Base-by-base conservation (phyloP, 1,140 invertebrate genomes). In the Bacillus rossius region DNA sequence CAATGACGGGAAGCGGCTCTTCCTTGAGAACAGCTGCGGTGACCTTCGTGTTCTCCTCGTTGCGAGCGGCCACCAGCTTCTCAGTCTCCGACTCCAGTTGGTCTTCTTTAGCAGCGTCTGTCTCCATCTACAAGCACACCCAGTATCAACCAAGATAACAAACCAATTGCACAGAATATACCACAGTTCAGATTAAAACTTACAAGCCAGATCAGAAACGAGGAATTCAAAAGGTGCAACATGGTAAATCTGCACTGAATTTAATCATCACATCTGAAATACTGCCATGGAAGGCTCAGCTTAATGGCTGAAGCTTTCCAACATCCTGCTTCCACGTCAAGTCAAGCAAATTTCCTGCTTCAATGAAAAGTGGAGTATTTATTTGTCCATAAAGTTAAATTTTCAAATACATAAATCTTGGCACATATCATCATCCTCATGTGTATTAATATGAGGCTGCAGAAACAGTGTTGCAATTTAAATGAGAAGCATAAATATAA, bases 41-140 rank as follows among this genome's bases (percentile, higher is more conserved):
- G 0, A 73, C 72, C 58, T 77, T 78, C 2, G 68, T 63, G 51
- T 78, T 79, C 48, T 79, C 77, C 54, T 78, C 74, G 62, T 79
- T 79, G 45, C 75, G 77, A 25, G 75, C 75, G 3, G 75, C 73
- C 4, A 79, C 75, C 48, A 78, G 23, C 22, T 60, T 60, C 8
- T 60, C 29, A 7, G 29, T 34, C 10, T 34, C 54, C 5, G 43
- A 45, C 43, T 45, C 43, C 4, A 20, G 8, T 45, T 20, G 5
- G 4, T 45, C 55, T 49, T 57, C 47, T 20, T 59, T 37, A 22
- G 40, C 70, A 0, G 68, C 57, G 40, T 72, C 71, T 22, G 73
- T 41, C 14, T 74, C 70, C 10, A 62, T 43, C 55, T 65, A 26
- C 26, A 29, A 61, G 43, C 25, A 55, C 20, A 8, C 7, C 1